Percentiles rank a stretch among this genome's conserved stretches.
Conservation (phyloP, 1,140 invertebrate species). For the Anadara kagoshimensis region DNA sequence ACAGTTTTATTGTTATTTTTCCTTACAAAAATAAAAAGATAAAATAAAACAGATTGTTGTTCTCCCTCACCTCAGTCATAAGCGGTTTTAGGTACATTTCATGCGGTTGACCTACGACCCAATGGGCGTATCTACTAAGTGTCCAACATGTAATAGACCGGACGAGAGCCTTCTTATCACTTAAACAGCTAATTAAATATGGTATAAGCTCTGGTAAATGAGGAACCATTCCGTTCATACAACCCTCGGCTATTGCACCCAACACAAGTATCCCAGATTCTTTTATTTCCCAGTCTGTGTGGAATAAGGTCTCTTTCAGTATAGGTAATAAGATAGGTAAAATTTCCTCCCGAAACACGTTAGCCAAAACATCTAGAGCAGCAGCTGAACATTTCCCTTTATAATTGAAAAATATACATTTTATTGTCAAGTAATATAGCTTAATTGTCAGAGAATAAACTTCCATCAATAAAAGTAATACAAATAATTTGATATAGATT, state of each 20-base stretch:
- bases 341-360: slow-evolving; percentile 97
- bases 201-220: slow-evolving; percentile 97
- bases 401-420: no score
- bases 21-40: neutral
- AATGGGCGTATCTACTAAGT: slow-evolving; percentile 96
- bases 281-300: slow-evolving; percentile 97
- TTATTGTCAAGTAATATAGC: no score
- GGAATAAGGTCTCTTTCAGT: slow-evolving; percentile 96
- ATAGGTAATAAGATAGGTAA: slow-evolving; percentile 96
- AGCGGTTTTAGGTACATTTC: slow-evolving; percentile 94
- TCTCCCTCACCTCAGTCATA: slow-evolving; percentile 88
- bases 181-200: slow-evolving; percentile 93
- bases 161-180: slow-evolving; percentile 96
- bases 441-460: no score
- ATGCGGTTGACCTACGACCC: slow-evolving; percentile 96
- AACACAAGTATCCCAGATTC: slow-evolving; percentile 96
- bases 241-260: slow-evolving; percentile 99
- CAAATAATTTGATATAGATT: no score
- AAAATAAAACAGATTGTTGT: neutral
- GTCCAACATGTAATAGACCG: slow-evolving; percentile 99
- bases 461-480: no score
- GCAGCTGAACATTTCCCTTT: slow-evolving; percentile 96
- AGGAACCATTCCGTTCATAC: slow-evolving; percentile 97
- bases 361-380: slow-evolving; percentile 96
- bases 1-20: neutral